Percentiles rank a stretch among this genome's conserved stretches.
phyloP scores from a whole-genome alignment of 2,113 vertebrate species.

The Burhinus bistriatus region DNA sequence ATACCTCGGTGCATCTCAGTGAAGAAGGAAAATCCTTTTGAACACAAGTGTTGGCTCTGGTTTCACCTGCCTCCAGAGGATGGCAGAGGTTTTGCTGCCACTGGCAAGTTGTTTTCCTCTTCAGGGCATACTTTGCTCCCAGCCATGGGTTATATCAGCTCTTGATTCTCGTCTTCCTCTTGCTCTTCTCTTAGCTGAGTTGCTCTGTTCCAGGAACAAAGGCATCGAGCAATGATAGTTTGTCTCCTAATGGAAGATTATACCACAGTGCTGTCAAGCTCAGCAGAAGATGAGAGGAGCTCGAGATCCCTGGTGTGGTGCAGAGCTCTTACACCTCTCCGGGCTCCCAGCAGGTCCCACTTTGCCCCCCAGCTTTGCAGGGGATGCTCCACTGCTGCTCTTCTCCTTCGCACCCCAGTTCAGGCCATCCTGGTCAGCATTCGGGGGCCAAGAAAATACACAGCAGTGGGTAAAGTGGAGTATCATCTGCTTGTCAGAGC shows the following conservation, averaged over 20 bases:
- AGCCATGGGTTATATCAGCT: neutral
- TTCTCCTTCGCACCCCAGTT: neutral
- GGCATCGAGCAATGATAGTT: neutral
- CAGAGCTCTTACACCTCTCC: neutral
- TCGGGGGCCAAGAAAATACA: neutral
- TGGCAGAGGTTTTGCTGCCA: neutral
- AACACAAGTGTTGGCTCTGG: neutral
- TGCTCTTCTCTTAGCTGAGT: neutral
- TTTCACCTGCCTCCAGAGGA: neutral
- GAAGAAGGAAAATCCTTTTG: neutral
- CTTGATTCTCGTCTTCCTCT: neutral
- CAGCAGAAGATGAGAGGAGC: neutral
- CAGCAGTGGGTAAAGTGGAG: accelerated
- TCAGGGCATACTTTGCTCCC: neutral
- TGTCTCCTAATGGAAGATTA: neutral
- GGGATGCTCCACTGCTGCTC: too few relatives aligned
- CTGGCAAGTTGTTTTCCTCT: neutral
- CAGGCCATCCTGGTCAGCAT: neutral
- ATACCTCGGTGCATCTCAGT: neutral
- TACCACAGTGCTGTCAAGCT: neutral
- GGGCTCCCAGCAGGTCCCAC: neutral
- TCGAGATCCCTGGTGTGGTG: accelerated
- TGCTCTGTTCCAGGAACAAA: neutral
- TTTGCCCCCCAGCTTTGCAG: neutral
- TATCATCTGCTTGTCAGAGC: neutral